These are phyloP conservation scores for Cheumatopsyche charites DNA, from an alignment of 1,140 invertebrate species.

Conservation along the genomic window DNA sequence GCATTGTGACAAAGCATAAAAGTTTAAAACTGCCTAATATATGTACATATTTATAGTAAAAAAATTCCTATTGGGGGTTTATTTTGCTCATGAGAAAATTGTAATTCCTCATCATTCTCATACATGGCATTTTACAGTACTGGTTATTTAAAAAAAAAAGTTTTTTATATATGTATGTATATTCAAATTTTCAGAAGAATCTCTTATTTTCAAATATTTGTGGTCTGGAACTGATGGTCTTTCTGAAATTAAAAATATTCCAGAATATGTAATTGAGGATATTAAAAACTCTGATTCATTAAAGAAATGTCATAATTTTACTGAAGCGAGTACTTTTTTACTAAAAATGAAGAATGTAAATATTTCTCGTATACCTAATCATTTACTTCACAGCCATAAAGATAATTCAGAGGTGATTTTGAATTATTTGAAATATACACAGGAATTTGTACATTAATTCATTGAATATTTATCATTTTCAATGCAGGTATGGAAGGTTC, in stretches of 20 bases:
- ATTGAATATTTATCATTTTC: too few species aligned
- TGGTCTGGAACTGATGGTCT: conserved; percentile 7
- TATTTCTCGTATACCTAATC: conserved; percentile 1
- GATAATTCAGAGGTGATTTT: conserved; percentile 14
- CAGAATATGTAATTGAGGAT: neutral
- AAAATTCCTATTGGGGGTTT: too few species aligned
- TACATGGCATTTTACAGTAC: too few species aligned
- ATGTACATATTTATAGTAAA: too few species aligned
- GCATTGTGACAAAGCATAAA: too few species aligned
- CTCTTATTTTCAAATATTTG: conserved; percentile 1
- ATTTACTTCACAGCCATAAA: conserved; percentile 3
- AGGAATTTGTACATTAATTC: too few species aligned
- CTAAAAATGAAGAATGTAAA: neutral
- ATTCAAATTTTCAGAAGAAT: neutral
- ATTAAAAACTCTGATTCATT: neutral
- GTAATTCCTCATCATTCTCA: too few species aligned
- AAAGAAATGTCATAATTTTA: conserved; percentile 17
- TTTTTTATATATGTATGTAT: neutral
- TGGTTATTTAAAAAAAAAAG: neutral
- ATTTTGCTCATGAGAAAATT: too few species aligned
- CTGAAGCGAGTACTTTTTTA: neutral
- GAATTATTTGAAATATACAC: too few species aligned
- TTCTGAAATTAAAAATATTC: neutral
- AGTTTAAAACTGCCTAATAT: too few species aligned
- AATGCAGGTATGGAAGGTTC: conserved; percentile 25